Evolutionary conservation across 2,797 vertebrate genomes (phyloP), one percentile per base, ranked within the genome.

Genomic region (Hapalemur alaotrensis): DNA sequence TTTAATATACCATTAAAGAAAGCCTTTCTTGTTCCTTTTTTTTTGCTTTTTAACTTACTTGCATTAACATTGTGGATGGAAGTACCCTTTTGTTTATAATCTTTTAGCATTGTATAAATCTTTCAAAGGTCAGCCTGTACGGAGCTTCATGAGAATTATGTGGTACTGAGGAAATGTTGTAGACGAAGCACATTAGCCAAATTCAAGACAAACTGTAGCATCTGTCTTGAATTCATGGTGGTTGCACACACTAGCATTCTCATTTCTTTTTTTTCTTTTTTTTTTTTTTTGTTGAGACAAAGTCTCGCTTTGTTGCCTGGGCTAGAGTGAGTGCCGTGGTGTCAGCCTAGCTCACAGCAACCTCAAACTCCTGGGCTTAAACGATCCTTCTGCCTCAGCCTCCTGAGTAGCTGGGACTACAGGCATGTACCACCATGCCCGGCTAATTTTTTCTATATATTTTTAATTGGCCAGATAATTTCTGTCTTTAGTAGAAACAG

Each of bases 31-130:
- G 7, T 43, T 43, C 52, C 10, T 89, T 73, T 63, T 41, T 69
- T 95, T 63, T 91, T 32, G 7, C 28, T 80, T 57, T 81, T 89
- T 35, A 91, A 81, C 32, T 87, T 91, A 43, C 38, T 57, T 94
- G 70, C 35, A 73, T 28, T 59, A 79, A 80, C 8, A n/a, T 38
- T 94, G 85, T 83, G 22, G 0, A 72, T 83, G 22, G 0, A 72
- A 95, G 76, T 95, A 50, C 28, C 3, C 6, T 63, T 94, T 69
- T 14, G 23, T 12, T 90, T 80, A 65, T 0, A 83, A 20, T 89
- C 18, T 89, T 87, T 85, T 61, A 79, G 25, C 20, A 90, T 59
- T 63, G 0, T 86, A 2, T 89, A 93, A 81, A 10, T 92, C 2
- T 87, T 65, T 88, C n/a, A 81, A 46, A 61, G 48, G 30, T 79